Percentiles rank a stretch among this genome's conserved stretches.
Conservation (phyloP, 2,797 vertebrate species). For the Rallus crepitans region DNA sequence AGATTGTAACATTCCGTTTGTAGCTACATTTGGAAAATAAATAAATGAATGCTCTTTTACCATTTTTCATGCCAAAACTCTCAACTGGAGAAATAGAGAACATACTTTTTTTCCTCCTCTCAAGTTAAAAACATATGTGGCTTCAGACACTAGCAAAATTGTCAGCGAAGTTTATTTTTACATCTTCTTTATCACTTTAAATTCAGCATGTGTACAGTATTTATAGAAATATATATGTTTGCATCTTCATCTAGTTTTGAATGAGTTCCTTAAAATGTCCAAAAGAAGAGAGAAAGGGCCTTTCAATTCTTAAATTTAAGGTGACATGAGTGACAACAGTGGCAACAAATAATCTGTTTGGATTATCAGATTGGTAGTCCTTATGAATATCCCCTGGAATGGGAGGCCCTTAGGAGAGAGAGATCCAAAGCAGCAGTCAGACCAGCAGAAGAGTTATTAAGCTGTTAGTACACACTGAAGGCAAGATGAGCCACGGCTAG, state of each 20-base stretch:
- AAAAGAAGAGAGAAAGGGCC: background rate
- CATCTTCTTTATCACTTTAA: background rate
- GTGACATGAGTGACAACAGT: background rate
- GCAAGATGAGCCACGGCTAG: background rate
- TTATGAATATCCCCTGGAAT: background rate
- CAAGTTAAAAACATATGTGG: background rate
- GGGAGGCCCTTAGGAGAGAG: background rate
- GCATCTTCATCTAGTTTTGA: background rate
- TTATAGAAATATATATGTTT: background rate
- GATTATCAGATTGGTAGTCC: background rate
- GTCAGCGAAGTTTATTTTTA: background rate
- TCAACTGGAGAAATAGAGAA: background rate
- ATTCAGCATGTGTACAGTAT: background rate
- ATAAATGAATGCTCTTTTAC: background rate
- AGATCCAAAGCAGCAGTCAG: background rate
- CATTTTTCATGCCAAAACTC: background rate
- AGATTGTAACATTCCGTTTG: background rate
- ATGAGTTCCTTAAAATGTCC: background rate
- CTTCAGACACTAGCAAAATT: background rate
- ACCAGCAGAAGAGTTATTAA: background rate
- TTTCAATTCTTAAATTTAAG: background rate
- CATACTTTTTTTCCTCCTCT: background rate
- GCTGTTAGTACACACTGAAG: fast-evolving
- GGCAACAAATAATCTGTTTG: background rate
- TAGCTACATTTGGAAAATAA: background rate